These are phyloP conservation scores for Neodiprion virginianus DNA, from an alignment of 1,140 invertebrate genomes.

Conservation along the genomic window DNA sequence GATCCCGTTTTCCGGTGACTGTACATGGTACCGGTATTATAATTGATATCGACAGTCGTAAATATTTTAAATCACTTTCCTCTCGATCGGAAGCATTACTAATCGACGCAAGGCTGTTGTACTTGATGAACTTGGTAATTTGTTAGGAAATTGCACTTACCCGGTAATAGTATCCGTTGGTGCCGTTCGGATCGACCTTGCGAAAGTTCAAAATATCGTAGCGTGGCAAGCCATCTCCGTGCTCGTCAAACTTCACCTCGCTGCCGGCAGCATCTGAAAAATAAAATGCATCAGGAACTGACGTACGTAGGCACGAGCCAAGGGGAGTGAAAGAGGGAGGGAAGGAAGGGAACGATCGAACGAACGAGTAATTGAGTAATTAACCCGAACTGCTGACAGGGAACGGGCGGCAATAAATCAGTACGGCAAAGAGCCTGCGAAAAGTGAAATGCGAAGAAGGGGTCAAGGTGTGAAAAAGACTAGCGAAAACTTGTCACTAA, in stretches of 20 bases:
- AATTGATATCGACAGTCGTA: no score
- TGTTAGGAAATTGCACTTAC: constrained; percentile 48
- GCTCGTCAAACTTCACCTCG: constrained; percentile 70
- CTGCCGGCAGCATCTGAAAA: constrained; percentile 70
- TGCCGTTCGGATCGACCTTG: constrained; percentile 59
- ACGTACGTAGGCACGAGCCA: background rate
- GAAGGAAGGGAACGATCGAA: background rate
- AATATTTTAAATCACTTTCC: no score
- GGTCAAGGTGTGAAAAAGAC: no score
- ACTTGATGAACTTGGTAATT: no score
- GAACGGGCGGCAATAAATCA: background rate
- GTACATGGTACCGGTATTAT: no score
- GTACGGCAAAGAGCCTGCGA: background rate
- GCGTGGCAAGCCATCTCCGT: constrained; percentile 72
- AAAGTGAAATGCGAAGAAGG: no score
- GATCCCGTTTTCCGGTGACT: no score
- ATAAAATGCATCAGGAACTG: background rate
- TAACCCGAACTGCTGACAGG: constrained; percentile 9
- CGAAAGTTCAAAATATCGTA: constrained; percentile 71
- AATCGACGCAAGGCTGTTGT: no score
- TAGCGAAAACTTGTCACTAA: no score
- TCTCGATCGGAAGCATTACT: no score
- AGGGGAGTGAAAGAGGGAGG: background rate
- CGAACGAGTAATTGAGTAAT: constrained; percentile 11
- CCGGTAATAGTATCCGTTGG: constrained; percentile 67